Evolutionary conservation across 1,140 invertebrate genomes (phyloP).

Genomic region (Drosophila serrata): DNA sequence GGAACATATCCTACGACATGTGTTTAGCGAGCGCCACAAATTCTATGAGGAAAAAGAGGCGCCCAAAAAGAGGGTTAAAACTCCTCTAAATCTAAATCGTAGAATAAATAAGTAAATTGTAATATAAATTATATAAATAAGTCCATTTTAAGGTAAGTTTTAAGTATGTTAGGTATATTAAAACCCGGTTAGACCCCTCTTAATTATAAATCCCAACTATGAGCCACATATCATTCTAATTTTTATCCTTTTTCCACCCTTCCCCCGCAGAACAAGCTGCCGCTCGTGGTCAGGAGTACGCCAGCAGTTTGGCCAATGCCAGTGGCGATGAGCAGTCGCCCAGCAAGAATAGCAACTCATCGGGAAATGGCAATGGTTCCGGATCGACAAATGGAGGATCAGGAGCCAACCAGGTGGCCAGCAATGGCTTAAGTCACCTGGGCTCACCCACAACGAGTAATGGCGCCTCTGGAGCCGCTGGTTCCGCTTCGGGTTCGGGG

Average conservation of each 20-base stretch:
- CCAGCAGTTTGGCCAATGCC: slow-evolving; percentile 71
- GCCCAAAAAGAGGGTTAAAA: slow-evolving; percentile 5
- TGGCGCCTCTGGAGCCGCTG: slow-evolving; percentile 6
- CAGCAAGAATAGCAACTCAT: slow-evolving; percentile 51
- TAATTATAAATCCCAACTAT: neutral
- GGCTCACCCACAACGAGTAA: slow-evolving; percentile 40
- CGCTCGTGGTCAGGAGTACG: slow-evolving; percentile 77
- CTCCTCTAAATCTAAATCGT: too few relatives aligned
- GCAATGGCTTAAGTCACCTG: slow-evolving; percentile 48
- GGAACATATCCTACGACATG: slow-evolving; percentile 56
- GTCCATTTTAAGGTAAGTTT: too few relatives aligned
- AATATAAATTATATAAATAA: too few relatives aligned
- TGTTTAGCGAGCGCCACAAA: slow-evolving; percentile 67
- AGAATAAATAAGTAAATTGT: too few relatives aligned
- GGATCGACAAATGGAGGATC: slow-evolving; percentile 9
- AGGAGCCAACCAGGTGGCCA: slow-evolving; percentile 13
- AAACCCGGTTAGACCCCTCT: neutral
- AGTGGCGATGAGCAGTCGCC: slow-evolving; percentile 78
- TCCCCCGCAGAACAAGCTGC: slow-evolving; percentile 70
- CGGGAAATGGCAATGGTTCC: slow-evolving; percentile 18
- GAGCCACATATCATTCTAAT: neutral
- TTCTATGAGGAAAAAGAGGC: slow-evolving; percentile 18
- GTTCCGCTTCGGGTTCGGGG: slow-evolving; percentile 3
- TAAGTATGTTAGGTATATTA: neutral
- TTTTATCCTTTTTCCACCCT: slow-evolving; percentile 2